Evolutionary conservation across 2,888 invertebrate species (phyloP), one percentile per base, ranked within the genome.

Genomic region (Yponomeuta plumbellus): DNA sequence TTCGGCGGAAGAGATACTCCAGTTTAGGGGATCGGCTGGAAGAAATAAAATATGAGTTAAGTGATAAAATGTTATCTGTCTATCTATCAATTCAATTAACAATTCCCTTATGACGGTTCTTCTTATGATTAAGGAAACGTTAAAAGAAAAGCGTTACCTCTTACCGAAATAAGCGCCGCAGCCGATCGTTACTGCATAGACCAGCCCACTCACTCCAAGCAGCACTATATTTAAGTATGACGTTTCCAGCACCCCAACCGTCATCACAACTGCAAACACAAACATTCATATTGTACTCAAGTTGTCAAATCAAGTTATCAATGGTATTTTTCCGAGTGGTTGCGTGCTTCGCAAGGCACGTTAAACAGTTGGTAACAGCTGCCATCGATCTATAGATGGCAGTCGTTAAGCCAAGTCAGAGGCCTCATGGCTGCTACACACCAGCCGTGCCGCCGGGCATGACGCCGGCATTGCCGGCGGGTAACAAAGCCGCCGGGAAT

Each of bases 241-340:
- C 0, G 97, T 96, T 79, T 96, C 95, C 76, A 96, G 96, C 62
- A 96, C 95, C 2, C 97, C 97, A 71, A 96, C 88, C 0, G 95
- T 94, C 69, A 95, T 75, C n/a, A 93, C 83, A 68, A 92, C 94
- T 95, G 80, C 59, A 83, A 86, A 68, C 17, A 74, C 66, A 70
- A 67, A 73, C 68, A 71, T 68, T 74, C 34, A 34, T 63, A 68
- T n/a, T 40, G 61, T 67, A 71, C 65, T 63, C 22, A 63, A 17
- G 5, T 58, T 57, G 64, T 5, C 26, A 4, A 26, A 5, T 26
- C 5, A 5, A 26, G 3, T 26, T 5, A n/a, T n/a, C n/a, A n/a
- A n/a, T n/a, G n/a, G n/a, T n/a, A n/a, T n/a, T n/a, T n/a, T n/a
- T n/a, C n/a, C n/a, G n/a, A n/a, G n/a, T n/a, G n/a, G n/a, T n/a